Evolutionary conservation across 2,113 vertebrate genomes (phyloP).

Genomic region (Mus musculus): GRCm39 chr4:68080001-68080500

Average conservation of each 20-base stretch:
- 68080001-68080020: neutral
- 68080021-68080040: neutral
- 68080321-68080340: rapidly evolving
- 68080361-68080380: neutral
- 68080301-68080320: neutral
- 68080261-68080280: neutral
- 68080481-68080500: neutral
- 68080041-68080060: neutral
- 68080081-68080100: neutral
- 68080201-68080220: neutral
- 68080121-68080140: neutral
- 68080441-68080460: neutral
- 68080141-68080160: neutral
- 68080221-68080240: neutral
- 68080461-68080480: neutral
- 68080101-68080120: neutral
- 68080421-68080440: neutral
- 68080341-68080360: neutral
- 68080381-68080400: neutral
- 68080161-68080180: neutral
- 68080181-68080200: neutral
- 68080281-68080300: neutral
- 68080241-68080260: neutral
- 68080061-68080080: neutral
- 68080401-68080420: neutral